Evolutionary conservation across 1,140 invertebrate genomes (phyloP).

Genomic region (Harpegnathos saltator): DNA sequence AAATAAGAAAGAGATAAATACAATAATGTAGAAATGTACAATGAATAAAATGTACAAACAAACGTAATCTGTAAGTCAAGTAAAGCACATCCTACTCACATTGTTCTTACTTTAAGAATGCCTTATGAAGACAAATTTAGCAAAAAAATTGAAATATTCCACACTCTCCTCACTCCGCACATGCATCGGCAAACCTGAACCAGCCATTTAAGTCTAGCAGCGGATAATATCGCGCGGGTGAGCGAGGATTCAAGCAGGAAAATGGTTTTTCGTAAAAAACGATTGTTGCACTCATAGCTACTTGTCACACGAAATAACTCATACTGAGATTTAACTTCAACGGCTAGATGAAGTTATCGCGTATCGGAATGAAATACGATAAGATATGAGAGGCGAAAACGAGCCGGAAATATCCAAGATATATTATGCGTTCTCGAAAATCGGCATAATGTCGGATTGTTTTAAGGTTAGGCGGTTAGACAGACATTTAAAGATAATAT

Average conservation of each 20-base stretch:
- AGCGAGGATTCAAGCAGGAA: conserved; percentile 24
- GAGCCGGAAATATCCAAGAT: not conserved
- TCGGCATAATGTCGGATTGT: conserved; percentile 61
- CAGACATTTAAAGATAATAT: conserved; percentile 8
- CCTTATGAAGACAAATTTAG: conserved; percentile 48
- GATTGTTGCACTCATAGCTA: conserved; percentile 57
- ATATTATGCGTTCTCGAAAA: not conserved
- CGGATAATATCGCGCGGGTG: conserved; percentile 56
- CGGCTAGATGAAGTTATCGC: conserved; percentile 34
- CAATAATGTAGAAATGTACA: too few relatives aligned
- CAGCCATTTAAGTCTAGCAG: conserved; percentile 43
- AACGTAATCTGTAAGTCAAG: not conserved
- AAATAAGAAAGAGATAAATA: not conserved
- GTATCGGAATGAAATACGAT: conserved; percentile 49
- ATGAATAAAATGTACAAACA: not conserved
- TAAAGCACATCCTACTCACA: conserved; percentile 65
- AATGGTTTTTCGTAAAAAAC: conserved; percentile 52
- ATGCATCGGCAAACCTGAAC: conserved; percentile 53
- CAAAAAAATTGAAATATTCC: conserved; percentile 54
- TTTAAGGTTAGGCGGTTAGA: conserved; percentile 61
- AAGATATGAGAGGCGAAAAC: conserved; percentile 59
- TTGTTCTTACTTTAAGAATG: conserved; percentile 49
- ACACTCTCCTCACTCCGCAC: conserved; percentile 55
- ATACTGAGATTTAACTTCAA: conserved; percentile 31
- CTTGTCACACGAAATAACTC: conserved; percentile 16